Evolutionary conservation across 2,888 invertebrate genomes (phyloP).

Genomic region (Pollenia angustigena): DNA sequence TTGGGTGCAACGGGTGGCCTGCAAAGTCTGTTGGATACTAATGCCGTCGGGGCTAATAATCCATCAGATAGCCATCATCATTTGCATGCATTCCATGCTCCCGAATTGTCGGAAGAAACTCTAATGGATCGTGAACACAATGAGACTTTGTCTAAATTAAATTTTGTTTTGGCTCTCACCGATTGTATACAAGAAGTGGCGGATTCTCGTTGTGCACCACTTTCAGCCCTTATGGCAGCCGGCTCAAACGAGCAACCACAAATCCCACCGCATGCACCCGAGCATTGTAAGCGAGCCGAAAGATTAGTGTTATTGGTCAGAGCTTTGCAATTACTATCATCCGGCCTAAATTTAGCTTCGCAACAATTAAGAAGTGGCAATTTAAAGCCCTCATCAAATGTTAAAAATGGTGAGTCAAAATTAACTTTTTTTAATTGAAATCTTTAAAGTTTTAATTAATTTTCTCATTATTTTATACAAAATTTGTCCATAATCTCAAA

Average conservation of each 20-base stretch:
- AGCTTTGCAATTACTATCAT: slow-evolving; percentile 96
- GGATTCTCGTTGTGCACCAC: slow-evolving; percentile 90
- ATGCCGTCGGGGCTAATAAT: slow-evolving; percentile 76
- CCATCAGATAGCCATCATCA: slow-evolving; percentile 79
- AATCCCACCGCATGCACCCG: slow-evolving; percentile 84
- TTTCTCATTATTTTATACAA: neutral
- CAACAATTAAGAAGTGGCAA: slow-evolving; percentile 93
- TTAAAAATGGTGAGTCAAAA: slow-evolving; percentile 90
- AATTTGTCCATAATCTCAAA: neutral
- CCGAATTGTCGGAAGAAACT: slow-evolving; percentile 97
- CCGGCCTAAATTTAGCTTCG: slow-evolving; percentile 95
- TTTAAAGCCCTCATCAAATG: slow-evolving; percentile 95
- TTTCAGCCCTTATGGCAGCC: slow-evolving; percentile 87
- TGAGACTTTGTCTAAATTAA: slow-evolving; percentile 97
- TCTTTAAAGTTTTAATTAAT: neutral
- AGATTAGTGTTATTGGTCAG: slow-evolving; percentile 85
- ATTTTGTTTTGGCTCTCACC: slow-evolving; percentile 97
- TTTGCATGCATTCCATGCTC: slow-evolving; percentile 92
- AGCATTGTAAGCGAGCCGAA: slow-evolving; percentile 84
- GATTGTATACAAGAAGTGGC: slow-evolving; percentile 97
- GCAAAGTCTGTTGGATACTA: slow-evolving; percentile 85
- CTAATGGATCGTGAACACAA: slow-evolving; percentile 98
- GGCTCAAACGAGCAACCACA: slow-evolving; percentile 79
- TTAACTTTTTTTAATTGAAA: too few relatives aligned
- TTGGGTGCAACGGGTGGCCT: slow-evolving; percentile 85